Conservation (phyloP, 2,113 vertebrate genomes). For the Hylia prasina region DNA sequence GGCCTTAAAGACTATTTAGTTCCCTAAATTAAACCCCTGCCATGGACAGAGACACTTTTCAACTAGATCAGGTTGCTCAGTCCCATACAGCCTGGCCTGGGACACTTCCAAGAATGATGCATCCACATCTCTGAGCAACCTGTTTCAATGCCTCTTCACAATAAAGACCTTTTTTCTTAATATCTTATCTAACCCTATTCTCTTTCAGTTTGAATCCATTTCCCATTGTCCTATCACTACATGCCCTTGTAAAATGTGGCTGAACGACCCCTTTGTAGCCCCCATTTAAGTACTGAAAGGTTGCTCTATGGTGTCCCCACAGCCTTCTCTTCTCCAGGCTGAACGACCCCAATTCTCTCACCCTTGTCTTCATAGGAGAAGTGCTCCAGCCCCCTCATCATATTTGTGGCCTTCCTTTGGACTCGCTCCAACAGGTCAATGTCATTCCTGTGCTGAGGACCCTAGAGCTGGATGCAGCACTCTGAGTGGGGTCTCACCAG, state of each 20-base stretch:
- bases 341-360: neutral
- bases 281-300: neutral
- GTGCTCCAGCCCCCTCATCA: neutral
- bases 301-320: neutral
- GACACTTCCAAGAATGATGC: neutral
- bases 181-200: neutral
- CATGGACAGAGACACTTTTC: neutral
- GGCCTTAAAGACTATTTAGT: neutral
- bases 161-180: neutral
- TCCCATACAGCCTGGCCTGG: neutral
- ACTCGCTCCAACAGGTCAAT: neutral
- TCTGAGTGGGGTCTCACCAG: accelerated
- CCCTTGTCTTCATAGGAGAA: neutral
- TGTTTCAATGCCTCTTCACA: neutral
- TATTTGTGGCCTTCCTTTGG: neutral
- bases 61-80: neutral
- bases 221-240: neutral
- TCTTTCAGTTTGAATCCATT: neutral
- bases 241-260: neutral
- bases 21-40: neutral
- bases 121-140: neutral
- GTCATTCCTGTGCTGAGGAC: neutral
- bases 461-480: neutral
- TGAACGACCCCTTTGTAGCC: no score
- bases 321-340: neutral